Percentiles rank a stretch among this genome's conserved stretches.
phyloP scores from a whole-genome alignment of 2,888 invertebrate genomes.

The Callimorpha dominula region DNA sequence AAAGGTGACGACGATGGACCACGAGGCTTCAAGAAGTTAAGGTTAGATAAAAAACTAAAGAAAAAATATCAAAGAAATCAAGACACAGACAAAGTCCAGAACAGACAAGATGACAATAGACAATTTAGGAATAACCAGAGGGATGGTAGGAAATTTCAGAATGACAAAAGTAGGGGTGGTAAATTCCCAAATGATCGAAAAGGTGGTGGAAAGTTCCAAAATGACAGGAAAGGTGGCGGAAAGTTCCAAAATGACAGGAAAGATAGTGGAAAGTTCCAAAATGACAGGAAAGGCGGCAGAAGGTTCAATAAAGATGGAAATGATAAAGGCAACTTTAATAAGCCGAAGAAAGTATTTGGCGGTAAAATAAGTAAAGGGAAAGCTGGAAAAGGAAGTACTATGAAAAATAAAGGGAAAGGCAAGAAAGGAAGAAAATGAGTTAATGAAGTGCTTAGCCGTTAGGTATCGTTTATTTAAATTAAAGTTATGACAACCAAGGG shows the following conservation, averaged over 20 bases:
- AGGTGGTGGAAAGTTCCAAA: slow-evolving; percentile 42
- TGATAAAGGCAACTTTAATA: slow-evolving; percentile 53
- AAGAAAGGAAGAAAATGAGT: slow-evolving; percentile 54
- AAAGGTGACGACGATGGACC: slow-evolving; percentile 70
- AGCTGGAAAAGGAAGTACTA: slow-evolving; percentile 55
- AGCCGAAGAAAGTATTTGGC: slow-evolving; percentile 75
- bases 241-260: slow-evolving; percentile 43
- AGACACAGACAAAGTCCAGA: slow-evolving; percentile 46
- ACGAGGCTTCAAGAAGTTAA: slow-evolving; percentile 80
- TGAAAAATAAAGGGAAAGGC: slow-evolving; percentile 60
- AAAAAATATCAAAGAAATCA: slow-evolving; percentile 72
- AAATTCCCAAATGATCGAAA: slow-evolving; percentile 42
- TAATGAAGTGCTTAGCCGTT: slow-evolving; percentile 13
- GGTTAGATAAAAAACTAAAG: slow-evolving; percentile 75
- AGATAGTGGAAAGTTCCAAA: slow-evolving; percentile 53
- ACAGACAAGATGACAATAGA: slow-evolving; percentile 53
- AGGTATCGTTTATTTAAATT: neutral
- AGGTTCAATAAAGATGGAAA: slow-evolving; percentile 53
- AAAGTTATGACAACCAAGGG: neutral
- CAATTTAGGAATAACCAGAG: slow-evolving; percentile 53
- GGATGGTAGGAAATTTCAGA: slow-evolving; percentile 56
- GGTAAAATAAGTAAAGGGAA: slow-evolving; percentile 76
- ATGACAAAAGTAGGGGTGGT: slow-evolving; percentile 38
- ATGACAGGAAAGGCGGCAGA: slow-evolving; percentile 45
- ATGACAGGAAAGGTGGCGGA: slow-evolving; percentile 38